A percentile compares a stretch with the other conserved stretches of the same genome.
These are phyloP conservation scores for Rhodeus uyekii DNA, from an alignment of 2,797 vertebrate genomes.

Conservation along the genomic window DNA sequence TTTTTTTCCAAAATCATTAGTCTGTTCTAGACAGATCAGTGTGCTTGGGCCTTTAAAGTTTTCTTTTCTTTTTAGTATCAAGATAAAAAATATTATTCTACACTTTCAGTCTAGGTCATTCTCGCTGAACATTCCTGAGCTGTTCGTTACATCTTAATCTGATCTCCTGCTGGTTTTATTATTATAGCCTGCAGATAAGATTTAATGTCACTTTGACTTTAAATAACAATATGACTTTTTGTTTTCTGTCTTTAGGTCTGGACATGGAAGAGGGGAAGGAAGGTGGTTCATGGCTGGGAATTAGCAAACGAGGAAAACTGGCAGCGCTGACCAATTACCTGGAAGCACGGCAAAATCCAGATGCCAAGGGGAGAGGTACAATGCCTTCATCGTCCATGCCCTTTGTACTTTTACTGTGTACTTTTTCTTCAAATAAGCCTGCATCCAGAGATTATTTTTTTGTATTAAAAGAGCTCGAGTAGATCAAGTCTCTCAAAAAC, in stretches of 20 bases:
- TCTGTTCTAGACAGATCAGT: neutral
- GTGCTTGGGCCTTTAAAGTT: neutral
- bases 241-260: constrained; percentile 76
- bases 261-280: constrained; percentile 93
- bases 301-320: constrained; percentile 90
- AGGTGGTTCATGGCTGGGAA: constrained; percentile 95
- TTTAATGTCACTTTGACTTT: constrained; percentile 23
- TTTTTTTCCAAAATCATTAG: neutral
- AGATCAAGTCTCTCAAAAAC: neutral
- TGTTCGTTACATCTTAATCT: neutral
- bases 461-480: neutral
- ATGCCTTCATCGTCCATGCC: neutral
- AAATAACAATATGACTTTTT: neutral
- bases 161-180: neutral
- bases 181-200: constrained; percentile 11
- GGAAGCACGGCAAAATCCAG: constrained; percentile 80
- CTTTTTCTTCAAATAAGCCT: neutral
- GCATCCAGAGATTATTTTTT: neutral
- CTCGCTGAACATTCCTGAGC: constrained; percentile 1
- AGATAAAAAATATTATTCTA: constrained; percentile 4
- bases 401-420: too few relatives aligned
- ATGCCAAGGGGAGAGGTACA: constrained; percentile 89
- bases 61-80: constrained; percentile 3
- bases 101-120: constrained; percentile 10
- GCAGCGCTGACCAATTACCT: constrained; percentile 94